These are phyloP conservation scores for Polypedilum pembai DNA, from an alignment of 1,140 invertebrate species.

Conservation along the genomic window DNA sequence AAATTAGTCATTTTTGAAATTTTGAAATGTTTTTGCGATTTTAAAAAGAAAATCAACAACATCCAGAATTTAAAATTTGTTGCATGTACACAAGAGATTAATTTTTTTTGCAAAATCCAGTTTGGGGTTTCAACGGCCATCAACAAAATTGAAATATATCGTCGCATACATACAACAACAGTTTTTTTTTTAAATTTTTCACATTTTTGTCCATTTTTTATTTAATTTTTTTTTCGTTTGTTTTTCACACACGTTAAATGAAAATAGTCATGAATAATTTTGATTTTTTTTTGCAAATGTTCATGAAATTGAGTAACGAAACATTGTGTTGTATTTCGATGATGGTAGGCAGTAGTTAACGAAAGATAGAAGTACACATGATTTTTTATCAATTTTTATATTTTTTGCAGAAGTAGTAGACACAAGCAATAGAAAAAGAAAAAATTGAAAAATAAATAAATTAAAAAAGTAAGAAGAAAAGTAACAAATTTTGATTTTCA, in stretches of 20 bases:
- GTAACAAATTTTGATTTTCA: neutral
- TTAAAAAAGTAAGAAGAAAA: neutral
- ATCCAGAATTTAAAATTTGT: conserved; percentile 6
- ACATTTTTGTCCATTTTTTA: neutral
- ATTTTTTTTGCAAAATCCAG: neutral
- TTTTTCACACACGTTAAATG: conserved; percentile 25
- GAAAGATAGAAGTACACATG: conserved; percentile 22
- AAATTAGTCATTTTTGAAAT: conserved; percentile 26
- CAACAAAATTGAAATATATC: neutral
- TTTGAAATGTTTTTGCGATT: conserved; percentile 3
- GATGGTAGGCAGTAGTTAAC: neutral
- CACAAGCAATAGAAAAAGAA: conserved; percentile 28
- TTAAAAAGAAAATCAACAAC: conserved; percentile 1
- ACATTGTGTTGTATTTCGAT: conserved; percentile 29
- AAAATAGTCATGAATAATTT: conserved; percentile 1
- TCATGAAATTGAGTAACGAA: neutral
- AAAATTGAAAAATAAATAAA: conserved; percentile 27
- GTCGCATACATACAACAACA: neutral
- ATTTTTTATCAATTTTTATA: neutral
- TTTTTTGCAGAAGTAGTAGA: conserved; percentile 26
- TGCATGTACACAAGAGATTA: conserved; percentile 3
- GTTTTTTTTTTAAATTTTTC: conserved; percentile 7
- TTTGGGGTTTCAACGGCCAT: neutral
- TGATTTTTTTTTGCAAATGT: neutral
- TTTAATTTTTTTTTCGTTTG: conserved; percentile 9